Conservation (phyloP, 2,797 vertebrate genomes). For the Neosilurus hyrtlii region DNA sequence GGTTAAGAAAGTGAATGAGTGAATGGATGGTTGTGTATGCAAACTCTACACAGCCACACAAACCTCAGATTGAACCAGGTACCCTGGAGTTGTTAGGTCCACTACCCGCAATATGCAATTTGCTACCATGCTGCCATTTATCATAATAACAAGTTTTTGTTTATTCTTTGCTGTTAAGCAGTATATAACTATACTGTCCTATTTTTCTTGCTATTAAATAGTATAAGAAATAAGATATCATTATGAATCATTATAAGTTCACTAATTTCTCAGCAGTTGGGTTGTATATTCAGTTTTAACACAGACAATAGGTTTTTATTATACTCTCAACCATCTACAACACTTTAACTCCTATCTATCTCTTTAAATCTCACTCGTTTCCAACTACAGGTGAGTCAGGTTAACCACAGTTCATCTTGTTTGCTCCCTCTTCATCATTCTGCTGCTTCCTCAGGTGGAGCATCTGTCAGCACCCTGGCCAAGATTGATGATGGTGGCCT, state of each 20-base stretch:
- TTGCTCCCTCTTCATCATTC: slow-evolving; percentile 51
- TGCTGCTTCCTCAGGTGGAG: slow-evolving; percentile 40
- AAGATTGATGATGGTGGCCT: slow-evolving; percentile 58
- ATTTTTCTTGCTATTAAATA: no score
- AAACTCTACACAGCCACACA: no score
- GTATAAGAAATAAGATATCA: no score
- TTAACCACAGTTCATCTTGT: slow-evolving; percentile 52
- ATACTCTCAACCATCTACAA: neutral
- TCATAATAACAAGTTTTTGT: no score
- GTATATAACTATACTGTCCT: no score
- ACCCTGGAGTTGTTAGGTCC: no score
- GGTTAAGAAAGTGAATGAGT: no score
- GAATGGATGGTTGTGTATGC: no score
- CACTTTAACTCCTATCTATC: neutral
- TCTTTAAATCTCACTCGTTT: slow-evolving; percentile 22
- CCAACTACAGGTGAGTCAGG: slow-evolving; percentile 40
- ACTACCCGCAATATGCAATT: no score
- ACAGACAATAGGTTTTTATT: neutral
- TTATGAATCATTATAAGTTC: neutral
- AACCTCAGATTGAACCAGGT: no score
- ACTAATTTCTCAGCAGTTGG: neutral
- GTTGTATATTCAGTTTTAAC: neutral
- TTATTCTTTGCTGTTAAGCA: no score
- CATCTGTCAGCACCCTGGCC: slow-evolving; percentile 48
- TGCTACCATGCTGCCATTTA: no score